A percentile compares a stretch with the other conserved stretches of the same genome.
Conservation (phyloP, 2,888 invertebrate genomes). For the Thera britannica region DNA sequence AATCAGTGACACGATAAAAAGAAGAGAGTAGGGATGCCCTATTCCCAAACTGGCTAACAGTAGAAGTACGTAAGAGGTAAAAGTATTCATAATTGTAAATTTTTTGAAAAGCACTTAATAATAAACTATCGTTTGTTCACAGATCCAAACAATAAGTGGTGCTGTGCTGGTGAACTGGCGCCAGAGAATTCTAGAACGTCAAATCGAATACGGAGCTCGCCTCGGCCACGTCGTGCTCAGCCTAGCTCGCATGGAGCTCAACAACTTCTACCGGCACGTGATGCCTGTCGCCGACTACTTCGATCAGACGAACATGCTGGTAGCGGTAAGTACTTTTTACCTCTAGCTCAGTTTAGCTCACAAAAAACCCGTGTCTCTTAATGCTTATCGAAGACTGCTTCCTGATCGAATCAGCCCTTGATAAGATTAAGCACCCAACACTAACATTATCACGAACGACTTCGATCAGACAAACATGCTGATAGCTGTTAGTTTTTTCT, state of each 20-base stretch:
- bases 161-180: constrained; percentile 95
- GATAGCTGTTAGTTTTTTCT: constrained; percentile 68
- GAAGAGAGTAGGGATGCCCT: too few species aligned
- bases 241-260: constrained; percentile 94
- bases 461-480: constrained; percentile 93
- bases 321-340: constrained; percentile 64
- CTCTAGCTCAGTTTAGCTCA: too few species aligned
- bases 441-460: too few species aligned
- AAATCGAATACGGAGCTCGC: constrained; percentile 95
- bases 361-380: too few species aligned
- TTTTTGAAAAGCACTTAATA: too few species aligned
- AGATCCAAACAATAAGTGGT: constrained; percentile 95
- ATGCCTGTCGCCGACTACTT: constrained; percentile 96
- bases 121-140: constrained; percentile 36
- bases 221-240: constrained; percentile 93
- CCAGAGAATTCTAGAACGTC: constrained; percentile 92
- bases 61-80: too few species aligned
- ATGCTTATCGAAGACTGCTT: too few species aligned
- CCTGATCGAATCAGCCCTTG: too few species aligned
- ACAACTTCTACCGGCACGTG: constrained; percentile 94
- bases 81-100: too few species aligned
- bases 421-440: too few species aligned
- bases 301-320: constrained; percentile 91
- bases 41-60: too few species aligned
- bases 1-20: too few species aligned